Evolutionary conservation across 2,797 vertebrate species (phyloP).

Genomic region (Hemibagrus guttatus): DNA sequence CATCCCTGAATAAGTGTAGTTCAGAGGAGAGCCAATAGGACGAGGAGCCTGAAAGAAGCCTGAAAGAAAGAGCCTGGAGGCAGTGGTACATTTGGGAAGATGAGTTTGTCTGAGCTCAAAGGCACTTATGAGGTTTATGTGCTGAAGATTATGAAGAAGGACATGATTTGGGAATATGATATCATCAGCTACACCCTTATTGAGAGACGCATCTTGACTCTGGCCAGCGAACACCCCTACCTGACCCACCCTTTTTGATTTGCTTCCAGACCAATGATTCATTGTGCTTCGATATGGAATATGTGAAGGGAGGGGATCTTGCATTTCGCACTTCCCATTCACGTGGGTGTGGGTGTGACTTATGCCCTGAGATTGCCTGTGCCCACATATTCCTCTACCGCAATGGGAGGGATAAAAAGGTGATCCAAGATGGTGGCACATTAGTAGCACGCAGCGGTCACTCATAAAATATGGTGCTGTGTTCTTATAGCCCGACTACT

Average conservation of each 20-base stretch:
- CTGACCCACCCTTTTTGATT: conserved; percentile 95
- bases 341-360: too few species aligned
- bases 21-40: background rate
- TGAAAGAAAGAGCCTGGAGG: background rate
- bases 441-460: too few species aligned
- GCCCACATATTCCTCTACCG: too few species aligned
- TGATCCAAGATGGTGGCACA: too few species aligned
- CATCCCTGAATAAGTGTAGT: background rate
- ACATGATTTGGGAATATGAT: conserved; percentile 93
- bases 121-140: conserved; percentile 62
- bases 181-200: conserved; percentile 96
- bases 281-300: background rate
- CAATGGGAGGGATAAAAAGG: too few species aligned
- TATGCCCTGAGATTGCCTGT: too few species aligned
- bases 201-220: conserved; percentile 91
- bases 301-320: background rate
- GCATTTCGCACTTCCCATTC: background rate
- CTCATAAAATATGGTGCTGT: too few species aligned
- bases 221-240: conserved; percentile 91
- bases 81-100: too few species aligned
- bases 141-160: conserved; percentile 94
- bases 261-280: conserved; percentile 90
- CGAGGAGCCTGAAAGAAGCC: background rate
- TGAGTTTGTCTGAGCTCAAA: too few species aligned
- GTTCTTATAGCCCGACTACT: too few species aligned